phyloP scores from a whole-genome alignment of 2,797 vertebrate species.

The Cichlasoma orientale region DNA sequence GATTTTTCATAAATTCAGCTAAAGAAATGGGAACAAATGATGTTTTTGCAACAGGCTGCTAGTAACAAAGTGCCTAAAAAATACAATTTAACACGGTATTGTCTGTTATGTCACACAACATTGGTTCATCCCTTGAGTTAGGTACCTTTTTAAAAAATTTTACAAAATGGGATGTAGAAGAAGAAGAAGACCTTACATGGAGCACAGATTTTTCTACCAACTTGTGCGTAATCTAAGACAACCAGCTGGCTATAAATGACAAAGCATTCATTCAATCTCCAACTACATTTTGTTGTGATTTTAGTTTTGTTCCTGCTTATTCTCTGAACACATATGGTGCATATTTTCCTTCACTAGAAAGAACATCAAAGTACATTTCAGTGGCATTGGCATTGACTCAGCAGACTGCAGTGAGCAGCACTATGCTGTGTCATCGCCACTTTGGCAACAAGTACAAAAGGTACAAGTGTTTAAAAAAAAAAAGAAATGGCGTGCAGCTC shows the following conservation, averaged over 20 bases:
- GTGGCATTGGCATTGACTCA: not conserved
- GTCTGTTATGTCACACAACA: no score
- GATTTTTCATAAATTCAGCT: no score
- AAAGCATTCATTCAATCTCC: not conserved
- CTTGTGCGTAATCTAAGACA: no score
- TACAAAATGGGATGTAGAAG: no score
- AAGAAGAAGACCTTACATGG: no score
- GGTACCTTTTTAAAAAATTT: no score
- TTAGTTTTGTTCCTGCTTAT: not conserved
- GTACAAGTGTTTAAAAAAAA: conserved; percentile 24
- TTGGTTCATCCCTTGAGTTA: no score
- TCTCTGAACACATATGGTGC: not conserved
- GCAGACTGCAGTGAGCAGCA: not conserved
- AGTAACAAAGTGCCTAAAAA: no score
- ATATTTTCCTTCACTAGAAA: conserved; percentile 17
- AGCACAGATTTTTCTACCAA: no score
- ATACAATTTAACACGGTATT: no score
- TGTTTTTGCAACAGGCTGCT: no score
- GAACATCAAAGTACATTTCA: conserved; percentile 15
- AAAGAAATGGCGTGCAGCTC: conserved; percentile 8
- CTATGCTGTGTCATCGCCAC: conserved; percentile 13
- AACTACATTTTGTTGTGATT: not conserved
- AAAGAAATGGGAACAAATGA: no score
- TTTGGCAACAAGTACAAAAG: conserved; percentile 16
- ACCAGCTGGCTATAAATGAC: not conserved